These are phyloP conservation scores for Drosophila buzzatii DNA, from an alignment of 2,888 invertebrate species.

Conservation along the genomic window DNA sequence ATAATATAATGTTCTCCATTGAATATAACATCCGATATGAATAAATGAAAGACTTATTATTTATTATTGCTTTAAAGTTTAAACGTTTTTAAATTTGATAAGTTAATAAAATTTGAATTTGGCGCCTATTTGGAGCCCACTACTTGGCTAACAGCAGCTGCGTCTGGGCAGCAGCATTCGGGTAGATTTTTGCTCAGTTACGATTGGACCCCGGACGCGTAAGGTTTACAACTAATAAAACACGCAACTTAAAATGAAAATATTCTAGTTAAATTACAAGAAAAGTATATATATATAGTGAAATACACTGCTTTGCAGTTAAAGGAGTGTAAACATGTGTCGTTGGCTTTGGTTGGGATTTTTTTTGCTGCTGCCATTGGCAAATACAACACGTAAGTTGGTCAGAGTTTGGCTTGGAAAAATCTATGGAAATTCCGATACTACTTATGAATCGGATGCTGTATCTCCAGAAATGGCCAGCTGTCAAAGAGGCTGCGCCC, in stretches of 20 bases:
- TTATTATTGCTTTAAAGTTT: neutral
- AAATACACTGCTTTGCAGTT: conserved; percentile 2
- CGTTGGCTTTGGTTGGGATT: conserved; percentile 62
- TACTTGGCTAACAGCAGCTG: neutral
- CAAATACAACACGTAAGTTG: conserved; percentile 76
- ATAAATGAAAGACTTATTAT: too few relatives aligned
- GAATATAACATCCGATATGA: too few relatives aligned
- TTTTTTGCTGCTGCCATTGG: conserved; percentile 64
- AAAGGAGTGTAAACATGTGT: conserved; percentile 56
- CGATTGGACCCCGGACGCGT: conserved; percentile 31
- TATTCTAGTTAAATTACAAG: neutral
- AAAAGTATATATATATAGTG: conserved; percentile 7
- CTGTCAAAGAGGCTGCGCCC: conserved; percentile 58
- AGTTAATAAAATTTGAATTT: neutral
- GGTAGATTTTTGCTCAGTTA: conserved; percentile 44
- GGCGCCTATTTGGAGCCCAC: conserved; percentile 2
- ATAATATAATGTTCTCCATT: too few relatives aligned
- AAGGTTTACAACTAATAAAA: conserved; percentile 32
- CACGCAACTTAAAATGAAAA: conserved; percentile 25
- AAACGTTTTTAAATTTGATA: neutral
- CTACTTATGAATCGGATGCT: conserved; percentile 46
- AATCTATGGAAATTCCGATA: conserved; percentile 69
- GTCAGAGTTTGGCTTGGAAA: conserved; percentile 9
- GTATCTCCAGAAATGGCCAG: conserved; percentile 54
- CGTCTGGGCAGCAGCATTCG: conserved; percentile 7